These are phyloP conservation scores for Ormyrus nitidulus DNA, from an alignment of 2,888 invertebrate genomes.

Conservation along the genomic window DNA sequence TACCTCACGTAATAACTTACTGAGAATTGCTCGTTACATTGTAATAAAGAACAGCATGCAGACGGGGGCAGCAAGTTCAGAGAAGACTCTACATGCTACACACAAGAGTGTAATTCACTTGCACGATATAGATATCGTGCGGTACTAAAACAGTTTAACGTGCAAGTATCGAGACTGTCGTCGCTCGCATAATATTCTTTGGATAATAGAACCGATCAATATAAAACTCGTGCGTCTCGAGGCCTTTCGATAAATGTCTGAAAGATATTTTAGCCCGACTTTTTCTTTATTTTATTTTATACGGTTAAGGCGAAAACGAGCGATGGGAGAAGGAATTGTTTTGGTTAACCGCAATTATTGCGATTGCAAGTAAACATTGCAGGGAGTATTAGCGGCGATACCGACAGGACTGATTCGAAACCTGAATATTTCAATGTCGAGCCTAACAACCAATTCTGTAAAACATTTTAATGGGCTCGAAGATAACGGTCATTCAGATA, in stretches of 20 bases:
- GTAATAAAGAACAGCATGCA: constrained; percentile 32
- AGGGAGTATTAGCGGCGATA: neutral
- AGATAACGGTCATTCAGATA: too few relatives aligned
- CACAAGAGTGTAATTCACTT: constrained; percentile 25
- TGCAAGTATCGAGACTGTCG: constrained; percentile 36
- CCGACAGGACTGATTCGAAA: constrained; percentile 1
- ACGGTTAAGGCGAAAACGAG: neutral
- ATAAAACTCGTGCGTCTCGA: neutral
- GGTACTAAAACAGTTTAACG: constrained; percentile 47
- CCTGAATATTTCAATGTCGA: too few relatives aligned
- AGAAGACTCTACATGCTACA: neutral
- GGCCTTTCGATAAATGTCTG: too few relatives aligned
- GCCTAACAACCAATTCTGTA: too few relatives aligned
- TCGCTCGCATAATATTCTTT: constrained; percentile 45
- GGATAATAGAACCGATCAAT: constrained; percentile 50
- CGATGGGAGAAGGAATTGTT: neutral
- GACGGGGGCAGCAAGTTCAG: constrained; percentile 26
- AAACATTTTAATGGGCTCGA: too few relatives aligned
- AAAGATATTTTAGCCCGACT: too few relatives aligned
- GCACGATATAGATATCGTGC: constrained; percentile 39
- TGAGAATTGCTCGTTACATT: constrained; percentile 38
- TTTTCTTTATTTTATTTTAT: constrained; percentile 29
- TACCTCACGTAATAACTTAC: constrained; percentile 20
- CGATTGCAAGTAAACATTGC: constrained; percentile 12
- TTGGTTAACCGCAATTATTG: constrained; percentile 17